Percentiles rank a stretch among this genome's conserved stretches.
Evolutionary conservation across 2,797 vertebrate genomes (phyloP).

Genomic region (Zalophus californianus): DNA sequence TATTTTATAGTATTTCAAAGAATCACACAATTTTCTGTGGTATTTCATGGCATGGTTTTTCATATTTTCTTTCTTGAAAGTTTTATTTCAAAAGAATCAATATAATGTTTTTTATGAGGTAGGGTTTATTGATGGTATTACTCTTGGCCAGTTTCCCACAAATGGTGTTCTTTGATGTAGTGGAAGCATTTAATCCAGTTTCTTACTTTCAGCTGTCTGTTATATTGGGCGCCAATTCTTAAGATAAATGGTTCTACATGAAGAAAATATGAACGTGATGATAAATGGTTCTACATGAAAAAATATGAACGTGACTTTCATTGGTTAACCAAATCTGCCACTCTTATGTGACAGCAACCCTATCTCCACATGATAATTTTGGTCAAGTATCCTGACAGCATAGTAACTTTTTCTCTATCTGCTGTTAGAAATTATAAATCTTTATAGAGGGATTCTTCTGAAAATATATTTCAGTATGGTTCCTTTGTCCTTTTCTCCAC

Average conservation of each 20-base stretch:
- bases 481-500: background rate
- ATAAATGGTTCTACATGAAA: background rate
- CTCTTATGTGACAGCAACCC: background rate
- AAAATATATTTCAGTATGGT: background rate
- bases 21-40: background rate
- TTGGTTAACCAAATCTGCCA: background rate
- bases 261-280: background rate
- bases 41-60: background rate
- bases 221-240: background rate
- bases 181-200: background rate
- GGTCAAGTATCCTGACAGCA: background rate
- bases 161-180: background rate
- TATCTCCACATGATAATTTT: background rate
- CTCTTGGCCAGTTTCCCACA: background rate
- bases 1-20: background rate
- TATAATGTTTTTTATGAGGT: background rate
- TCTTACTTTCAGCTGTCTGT: background rate
- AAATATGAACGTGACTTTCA: background rate
- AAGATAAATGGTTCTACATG: background rate
- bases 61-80: background rate
- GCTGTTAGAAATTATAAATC: background rate
- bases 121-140: background rate
- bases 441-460: background rate
- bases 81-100: background rate
- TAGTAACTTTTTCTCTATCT: background rate